phyloP scores from a whole-genome alignment of 1,140 invertebrate species.

The Steinernema khuongi region DNA sequence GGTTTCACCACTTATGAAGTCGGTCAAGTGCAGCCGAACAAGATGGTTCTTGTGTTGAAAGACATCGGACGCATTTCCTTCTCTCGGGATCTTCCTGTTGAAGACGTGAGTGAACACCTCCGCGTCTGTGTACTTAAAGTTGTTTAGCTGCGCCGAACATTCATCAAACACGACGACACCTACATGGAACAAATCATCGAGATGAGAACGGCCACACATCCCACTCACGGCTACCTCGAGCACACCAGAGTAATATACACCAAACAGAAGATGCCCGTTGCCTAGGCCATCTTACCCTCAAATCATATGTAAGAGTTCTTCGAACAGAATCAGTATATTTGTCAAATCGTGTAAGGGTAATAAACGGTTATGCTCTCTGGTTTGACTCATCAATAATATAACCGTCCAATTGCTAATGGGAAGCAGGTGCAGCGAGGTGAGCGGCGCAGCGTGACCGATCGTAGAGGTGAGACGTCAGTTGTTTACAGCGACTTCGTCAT shows the following conservation, averaged over 20 bases:
- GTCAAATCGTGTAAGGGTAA: background rate
- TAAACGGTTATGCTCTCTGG: too few species aligned
- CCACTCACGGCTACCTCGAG: slow-evolving; percentile 56
- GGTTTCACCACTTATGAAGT: slow-evolving; percentile 59
- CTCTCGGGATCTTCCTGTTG: slow-evolving; percentile 57
- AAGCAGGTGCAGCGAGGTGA: too few species aligned
- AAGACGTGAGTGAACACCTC: slow-evolving; percentile 46
- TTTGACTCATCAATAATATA: too few species aligned
- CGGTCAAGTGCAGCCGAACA: slow-evolving; percentile 49
- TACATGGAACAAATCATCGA: slow-evolving; percentile 59
- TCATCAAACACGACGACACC: slow-evolving; percentile 57
- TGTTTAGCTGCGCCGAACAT: slow-evolving; percentile 55
- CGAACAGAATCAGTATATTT: too few species aligned
- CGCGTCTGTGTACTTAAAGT: slow-evolving; percentile 26
- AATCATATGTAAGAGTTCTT: background rate
- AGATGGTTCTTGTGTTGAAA: slow-evolving; percentile 52
- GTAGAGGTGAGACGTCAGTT: too few species aligned
- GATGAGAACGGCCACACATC: slow-evolving; percentile 58
- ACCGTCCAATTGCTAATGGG: too few species aligned
- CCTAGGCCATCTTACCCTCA: background rate
- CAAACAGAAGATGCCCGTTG: slow-evolving; percentile 28
- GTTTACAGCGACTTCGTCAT: too few species aligned
- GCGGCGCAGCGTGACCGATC: too few species aligned
- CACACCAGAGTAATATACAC: slow-evolving; percentile 58
- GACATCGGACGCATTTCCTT: slow-evolving; percentile 58